These are phyloP conservation scores for Merodon equestris DNA, from an alignment of 2,888 invertebrate genomes.

Conservation along the genomic window DNA sequence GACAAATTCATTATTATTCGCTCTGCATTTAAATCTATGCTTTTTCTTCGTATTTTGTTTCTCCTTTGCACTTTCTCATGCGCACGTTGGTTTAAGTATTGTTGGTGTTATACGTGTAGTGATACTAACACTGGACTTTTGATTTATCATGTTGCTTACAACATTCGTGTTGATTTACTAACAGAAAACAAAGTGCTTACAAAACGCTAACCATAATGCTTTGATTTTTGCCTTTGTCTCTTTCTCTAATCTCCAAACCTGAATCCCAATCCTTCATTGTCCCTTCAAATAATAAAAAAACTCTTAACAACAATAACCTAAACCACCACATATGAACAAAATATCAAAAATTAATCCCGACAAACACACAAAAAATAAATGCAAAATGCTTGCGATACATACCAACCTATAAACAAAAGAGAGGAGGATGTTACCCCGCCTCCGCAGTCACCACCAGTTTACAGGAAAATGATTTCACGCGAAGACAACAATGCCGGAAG, in stretches of 20 bases:
- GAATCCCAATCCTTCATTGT: slow-evolving; percentile 12
- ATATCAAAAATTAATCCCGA: slow-evolving; percentile 32
- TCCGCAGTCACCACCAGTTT: slow-evolving; percentile 71
- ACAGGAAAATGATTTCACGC: slow-evolving; percentile 72
- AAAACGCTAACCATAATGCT: slow-evolving; percentile 66
- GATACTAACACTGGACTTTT: slow-evolving; percentile 40
- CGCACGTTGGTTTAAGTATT: slow-evolving; percentile 28
- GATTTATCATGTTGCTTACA: slow-evolving; percentile 25
- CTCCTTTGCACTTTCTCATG: no score
- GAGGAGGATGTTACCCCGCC: slow-evolving; percentile 65
- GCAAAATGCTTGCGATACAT: slow-evolving; percentile 49
- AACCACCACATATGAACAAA: slow-evolving; percentile 35
- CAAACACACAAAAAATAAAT: slow-evolving; percentile 36
- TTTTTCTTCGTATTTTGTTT: slow-evolving; percentile 8
- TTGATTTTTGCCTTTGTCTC: slow-evolving; percentile 68
- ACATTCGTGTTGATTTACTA: slow-evolving; percentile 28
- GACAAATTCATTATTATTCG: slow-evolving; percentile 30
- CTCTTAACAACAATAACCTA: slow-evolving; percentile 49
- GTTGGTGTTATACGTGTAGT: slow-evolving; percentile 8
- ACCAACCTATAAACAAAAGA: slow-evolving; percentile 46
- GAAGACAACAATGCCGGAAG: slow-evolving; percentile 71
- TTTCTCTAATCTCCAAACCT: slow-evolving; percentile 27
- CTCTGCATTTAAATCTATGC: slow-evolving; percentile 29
- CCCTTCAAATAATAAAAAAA: slow-evolving; percentile 39
- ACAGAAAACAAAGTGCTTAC: slow-evolving; percentile 42